Conservation (phyloP, 2,888 invertebrate species). For the Mycalesis mineus region DNA sequence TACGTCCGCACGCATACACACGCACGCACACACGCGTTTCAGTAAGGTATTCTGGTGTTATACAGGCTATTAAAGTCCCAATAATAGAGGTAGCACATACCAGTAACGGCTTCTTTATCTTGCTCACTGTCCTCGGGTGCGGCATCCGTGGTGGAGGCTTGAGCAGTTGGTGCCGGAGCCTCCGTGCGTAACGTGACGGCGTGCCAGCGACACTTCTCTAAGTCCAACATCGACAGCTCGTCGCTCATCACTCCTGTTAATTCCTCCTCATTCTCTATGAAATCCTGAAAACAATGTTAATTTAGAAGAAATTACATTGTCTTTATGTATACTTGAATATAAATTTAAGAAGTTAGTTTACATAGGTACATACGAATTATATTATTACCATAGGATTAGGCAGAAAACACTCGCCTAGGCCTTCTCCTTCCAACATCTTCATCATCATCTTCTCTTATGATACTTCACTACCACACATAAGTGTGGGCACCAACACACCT, state of each 20-base stretch:
- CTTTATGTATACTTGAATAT: no score
- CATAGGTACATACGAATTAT: no score
- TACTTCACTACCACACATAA: no score
- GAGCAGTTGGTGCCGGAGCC: slow-evolving; percentile 12
- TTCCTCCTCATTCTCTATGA: slow-evolving; percentile 89
- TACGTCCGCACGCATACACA: neutral
- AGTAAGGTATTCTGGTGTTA: neutral
- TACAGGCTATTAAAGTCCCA: no score
- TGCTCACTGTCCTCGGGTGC: slow-evolving; percentile 33
- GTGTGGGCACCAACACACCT: no score
- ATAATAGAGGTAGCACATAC: no score
- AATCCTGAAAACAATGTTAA: slow-evolving; percentile 79
- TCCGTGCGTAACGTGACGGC: slow-evolving; percentile 63
- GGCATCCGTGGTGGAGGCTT: slow-evolving; percentile 5
- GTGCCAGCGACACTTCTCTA: slow-evolving; percentile 86
- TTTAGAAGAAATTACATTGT: no score
- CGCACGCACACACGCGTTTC: neutral
- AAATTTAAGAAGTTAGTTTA: no score
- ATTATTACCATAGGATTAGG: no score
- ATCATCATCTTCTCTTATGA: no score
- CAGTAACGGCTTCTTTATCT: slow-evolving; percentile 40
- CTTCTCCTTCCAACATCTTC: no score
- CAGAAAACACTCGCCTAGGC: no score
- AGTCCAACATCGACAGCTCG: slow-evolving; percentile 86
- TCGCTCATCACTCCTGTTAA: slow-evolving; percentile 88